Evolutionary conservation across 2,888 invertebrate species (phyloP), one percentile per base, ranked within the genome.

Genomic region (Xiphydria camelus): DNA sequence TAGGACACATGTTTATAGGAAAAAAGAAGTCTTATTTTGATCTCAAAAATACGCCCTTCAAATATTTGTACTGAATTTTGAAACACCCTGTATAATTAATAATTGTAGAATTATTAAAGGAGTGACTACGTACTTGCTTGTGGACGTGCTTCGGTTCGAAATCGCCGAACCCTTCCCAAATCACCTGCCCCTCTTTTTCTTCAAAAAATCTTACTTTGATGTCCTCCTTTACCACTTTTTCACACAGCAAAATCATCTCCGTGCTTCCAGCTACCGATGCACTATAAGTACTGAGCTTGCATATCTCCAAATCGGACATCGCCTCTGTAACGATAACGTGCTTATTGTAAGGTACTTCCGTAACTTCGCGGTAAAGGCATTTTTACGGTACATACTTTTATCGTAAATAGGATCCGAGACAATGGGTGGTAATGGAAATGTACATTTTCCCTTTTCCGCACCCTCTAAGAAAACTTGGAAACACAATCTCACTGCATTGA

Each of bases 341-440:
- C 39, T 17, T 17, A 39, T 40, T 15, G 19, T 2, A 14, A 35
- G 10, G 15, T 45, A 12, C n/a, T n/a, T n/a, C n/a, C n/a, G n/a
- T n/a, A n/a, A n/a, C n/a, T n/a, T n/a, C n/a, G n/a, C n/a, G n/a
- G n/a, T n/a, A n/a, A n/a, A n/a, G n/a, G n/a, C n/a, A n/a, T n/a
- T n/a, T n/a, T n/a, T n/a, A n/a, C n/a, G n/a, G n/a, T 3, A 36
- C 23, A 69, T 75, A 85, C 85, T 97, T 83, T 95, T 96, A 77
- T 97, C 96, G 77, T 86, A 94, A 64, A 97, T 95, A 19, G 92
- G 85, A 57, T 95, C 91, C 1, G 94, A 94, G 17, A 93, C 91
- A 17, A 93, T 86, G 0, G 96, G 91, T 10, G 80, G 73, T 20
- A 92, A 79, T 1, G 87, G 85, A 22, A 83, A 78, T 4, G 84